These are phyloP conservation scores for Drosophila insularis DNA, from an alignment of 1,140 invertebrate species.

Conservation along the genomic window DNA sequence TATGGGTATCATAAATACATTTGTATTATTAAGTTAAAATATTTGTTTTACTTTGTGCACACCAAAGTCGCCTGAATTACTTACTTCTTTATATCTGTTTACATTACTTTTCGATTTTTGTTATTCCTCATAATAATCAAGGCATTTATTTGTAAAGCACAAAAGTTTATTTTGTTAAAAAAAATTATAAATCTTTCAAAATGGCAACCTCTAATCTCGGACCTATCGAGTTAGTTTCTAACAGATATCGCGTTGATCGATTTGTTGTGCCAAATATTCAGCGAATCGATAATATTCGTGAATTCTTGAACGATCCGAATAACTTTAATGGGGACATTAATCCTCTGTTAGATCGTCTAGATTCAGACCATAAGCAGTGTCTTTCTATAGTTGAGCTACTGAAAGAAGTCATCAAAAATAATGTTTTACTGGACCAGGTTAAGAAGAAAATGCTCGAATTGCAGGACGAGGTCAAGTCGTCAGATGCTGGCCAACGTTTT, in stretches of 20 bases:
- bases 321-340: constrained; percentile 27
- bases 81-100: too few relatives aligned
- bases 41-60: too few relatives aligned
- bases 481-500: background rate
- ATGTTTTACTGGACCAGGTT: constrained; percentile 22
- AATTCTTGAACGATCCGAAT: constrained; percentile 31
- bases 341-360: constrained; percentile 18
- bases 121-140: too few relatives aligned
- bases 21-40: too few relatives aligned
- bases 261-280: constrained; percentile 31
- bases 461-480: constrained; percentile 18
- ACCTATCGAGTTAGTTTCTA: constrained; percentile 19
- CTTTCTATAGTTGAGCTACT: constrained; percentile 18
- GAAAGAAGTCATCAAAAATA: constrained; percentile 18
- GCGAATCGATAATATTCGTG: constrained; percentile 27
- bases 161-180: background rate
- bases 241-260: background rate
- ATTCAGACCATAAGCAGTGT: constrained; percentile 31
- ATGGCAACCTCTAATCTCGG: constrained; percentile 16
- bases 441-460: constrained; percentile 45
- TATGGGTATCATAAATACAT: too few relatives aligned
- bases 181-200: background rate
- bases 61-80: too few relatives aligned
- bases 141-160: background rate
- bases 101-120: too few relatives aligned